These are phyloP conservation scores for Palythoa caribaeorum DNA, from an alignment of 92 coral and sea anemone genomes.

Conservation along the genomic window DNA sequence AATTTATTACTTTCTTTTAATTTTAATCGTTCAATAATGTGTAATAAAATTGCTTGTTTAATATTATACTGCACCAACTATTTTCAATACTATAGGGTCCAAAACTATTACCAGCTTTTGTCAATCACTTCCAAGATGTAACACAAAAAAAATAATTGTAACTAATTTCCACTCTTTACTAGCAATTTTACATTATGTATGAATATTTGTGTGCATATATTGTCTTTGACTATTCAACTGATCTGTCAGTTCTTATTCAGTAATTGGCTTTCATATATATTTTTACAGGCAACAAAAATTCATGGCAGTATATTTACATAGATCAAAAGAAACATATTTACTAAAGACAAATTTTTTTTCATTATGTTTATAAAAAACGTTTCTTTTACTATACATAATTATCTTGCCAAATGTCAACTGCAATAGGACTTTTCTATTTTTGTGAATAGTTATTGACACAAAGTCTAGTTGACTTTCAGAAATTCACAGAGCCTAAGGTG, in stretches of 20 bases:
- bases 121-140: neutral
- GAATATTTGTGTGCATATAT: neutral
- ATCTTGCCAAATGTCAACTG: constrained; percentile 5
- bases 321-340: too few relatives aligned
- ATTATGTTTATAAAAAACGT: neutral
- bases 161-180: neutral
- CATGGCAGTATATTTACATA: neutral
- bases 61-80: neutral
- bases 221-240: too few relatives aligned
- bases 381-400: neutral
- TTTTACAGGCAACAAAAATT: too few relatives aligned
- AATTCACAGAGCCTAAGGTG: constrained; percentile 2
- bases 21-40: neutral
- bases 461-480: neutral
- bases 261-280: too few relatives aligned
- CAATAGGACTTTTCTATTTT: neutral
- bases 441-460: neutral
- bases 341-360: neutral
- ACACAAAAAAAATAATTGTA: neutral
- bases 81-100: neutral
- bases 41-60: neutral
- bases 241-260: too few relatives aligned
- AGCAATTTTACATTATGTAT: neutral
- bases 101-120: neutral
- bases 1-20: neutral